These are phyloP conservation scores for Caenorhabditis sp. DNA, from an alignment of 2,888 invertebrate species.

Conservation along the genomic window DNA sequence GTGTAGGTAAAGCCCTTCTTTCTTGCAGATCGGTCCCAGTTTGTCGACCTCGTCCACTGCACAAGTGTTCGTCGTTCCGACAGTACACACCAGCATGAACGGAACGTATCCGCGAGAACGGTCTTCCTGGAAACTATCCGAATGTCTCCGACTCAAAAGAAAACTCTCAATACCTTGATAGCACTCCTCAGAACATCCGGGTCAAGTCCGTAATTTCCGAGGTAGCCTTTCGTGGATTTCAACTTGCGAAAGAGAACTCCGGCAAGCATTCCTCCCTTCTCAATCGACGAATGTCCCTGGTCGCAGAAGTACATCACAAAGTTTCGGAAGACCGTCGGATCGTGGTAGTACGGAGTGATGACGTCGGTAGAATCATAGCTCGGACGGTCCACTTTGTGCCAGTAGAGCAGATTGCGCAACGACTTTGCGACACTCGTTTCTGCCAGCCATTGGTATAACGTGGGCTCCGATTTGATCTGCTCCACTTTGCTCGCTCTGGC, in stretches of 20 bases:
- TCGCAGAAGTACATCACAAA: conserved; percentile 82
- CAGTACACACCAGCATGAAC: conserved; percentile 74
- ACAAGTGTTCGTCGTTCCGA: conserved; percentile 95
- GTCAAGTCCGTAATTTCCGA: conserved; percentile 84
- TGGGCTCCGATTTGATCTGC: conserved; percentile 44
- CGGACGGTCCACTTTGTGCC: conserved; percentile 27
- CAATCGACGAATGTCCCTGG: conserved; percentile 89
- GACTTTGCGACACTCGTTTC: conserved; percentile 50
- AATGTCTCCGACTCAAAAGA: neutral
- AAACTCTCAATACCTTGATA: conserved; percentile 76
- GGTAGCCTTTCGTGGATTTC: conserved; percentile 80
- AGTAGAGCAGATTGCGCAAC: conserved; percentile 44
- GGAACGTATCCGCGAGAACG: conserved; percentile 72
- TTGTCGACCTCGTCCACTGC: conserved; percentile 91
- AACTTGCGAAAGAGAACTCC: conserved; percentile 87
- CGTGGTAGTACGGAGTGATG: conserved; percentile 70
- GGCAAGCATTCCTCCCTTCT: conserved; percentile 88
- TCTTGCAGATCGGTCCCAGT: conserved; percentile 84
- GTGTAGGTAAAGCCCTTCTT: conserved; percentile 93
- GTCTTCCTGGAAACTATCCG: conserved; percentile 65
- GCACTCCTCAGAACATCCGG: conserved; percentile 85
- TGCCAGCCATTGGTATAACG: conserved; percentile 45
- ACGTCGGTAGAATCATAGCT: conserved; percentile 25
- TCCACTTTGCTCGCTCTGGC: conserved; percentile 74
- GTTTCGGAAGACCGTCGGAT: conserved; percentile 73